Percentiles rank a stretch among this genome's conserved stretches.
Conservation (phyloP, 2,113 vertebrate genomes). For the Pluvianellus socialis region DNA sequence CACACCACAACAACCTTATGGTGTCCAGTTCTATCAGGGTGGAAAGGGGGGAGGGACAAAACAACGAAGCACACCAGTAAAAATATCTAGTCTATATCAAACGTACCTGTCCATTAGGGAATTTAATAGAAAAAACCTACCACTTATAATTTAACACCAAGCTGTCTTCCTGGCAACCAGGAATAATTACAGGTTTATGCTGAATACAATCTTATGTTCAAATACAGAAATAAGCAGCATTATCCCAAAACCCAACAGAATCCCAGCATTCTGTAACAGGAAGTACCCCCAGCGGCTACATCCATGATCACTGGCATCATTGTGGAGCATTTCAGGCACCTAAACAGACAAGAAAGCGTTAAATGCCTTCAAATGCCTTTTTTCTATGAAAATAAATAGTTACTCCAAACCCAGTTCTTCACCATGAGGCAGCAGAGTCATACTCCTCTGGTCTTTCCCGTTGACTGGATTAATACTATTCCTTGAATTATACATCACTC, state of each 20-base stretch:
- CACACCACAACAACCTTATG: neutral
- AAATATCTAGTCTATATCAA: constrained; percentile 18
- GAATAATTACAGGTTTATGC: constrained; percentile 80
- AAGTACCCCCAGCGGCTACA: constrained; percentile 96
- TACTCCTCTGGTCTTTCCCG: neutral
- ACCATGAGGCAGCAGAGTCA: neutral
- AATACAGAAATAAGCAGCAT: constrained; percentile 96
- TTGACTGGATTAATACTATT: neutral
- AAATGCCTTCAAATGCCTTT: neutral
- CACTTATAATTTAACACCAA: constrained; percentile 35
- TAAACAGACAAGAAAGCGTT: constrained; percentile 45
- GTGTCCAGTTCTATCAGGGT: neutral
- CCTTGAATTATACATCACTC: neutral
- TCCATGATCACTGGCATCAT: constrained; percentile 93
- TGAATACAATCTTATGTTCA: constrained; percentile 92
- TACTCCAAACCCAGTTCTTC: neutral
- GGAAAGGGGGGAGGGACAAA: neutral
- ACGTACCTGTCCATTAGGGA: neutral
- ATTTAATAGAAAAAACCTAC: neutral
- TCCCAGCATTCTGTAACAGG: constrained; percentile 95
- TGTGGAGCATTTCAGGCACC: constrained; percentile 98
- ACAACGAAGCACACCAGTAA: neutral
- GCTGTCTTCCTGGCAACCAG: neutral
- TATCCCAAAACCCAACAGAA: constrained; percentile 93
- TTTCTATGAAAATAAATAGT: neutral